Evolutionary conservation across 2,797 vertebrate genomes (phyloP), one percentile per base, ranked within the genome.

Genomic region (Anomalospiza imberbis): DNA sequence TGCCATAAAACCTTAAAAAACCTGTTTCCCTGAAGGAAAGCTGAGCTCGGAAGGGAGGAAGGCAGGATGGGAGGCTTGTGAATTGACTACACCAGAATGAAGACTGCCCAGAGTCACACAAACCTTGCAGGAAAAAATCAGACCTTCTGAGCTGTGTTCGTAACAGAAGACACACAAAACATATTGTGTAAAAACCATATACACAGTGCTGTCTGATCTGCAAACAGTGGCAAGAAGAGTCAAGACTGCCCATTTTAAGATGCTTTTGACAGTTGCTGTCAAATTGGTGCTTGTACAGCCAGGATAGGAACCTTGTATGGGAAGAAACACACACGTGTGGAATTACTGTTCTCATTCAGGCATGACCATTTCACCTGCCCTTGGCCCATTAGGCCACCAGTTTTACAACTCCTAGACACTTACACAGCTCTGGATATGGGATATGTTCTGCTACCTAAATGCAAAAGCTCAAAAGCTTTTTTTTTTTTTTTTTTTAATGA

Each of bases 101-200:
- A 68, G 17, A 16, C 17, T 38, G 13, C 9, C 29, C 25, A 17
- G 83, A 86, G 31, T 45, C 55, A 75, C 18, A 38, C 11, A 38
- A 29, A 21, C 13, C 68, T 81, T 57, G 9, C 63, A 44, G 65
- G 42, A 74, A 44, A 17, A 54, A n/a, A 5, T 10, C 2, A 2
- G 36, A 6, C 1, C 0, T 36, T 89, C 65, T 54, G 19, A 89
- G 51, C 34, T 75, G 34, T 17, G 22, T 24, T 17, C 3, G 0
- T 18, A 61, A 54, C 17, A 60, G 67, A 44, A 68, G 19, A 36
- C 25, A 36, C 26, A 34, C 1, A 55, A 51, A 58, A 71, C n/a
- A 25, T 25, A 8, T 36, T 72, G 17, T 58, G 32, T 40, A 54
- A 84, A 85, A 75, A 9, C 0, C 16, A 29, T 4, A 17, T 4